Evolutionary conservation across 1,140 invertebrate species (phyloP), one percentile per base, ranked within the genome.

Genomic region (Akabosia matsudoensis): DNA sequence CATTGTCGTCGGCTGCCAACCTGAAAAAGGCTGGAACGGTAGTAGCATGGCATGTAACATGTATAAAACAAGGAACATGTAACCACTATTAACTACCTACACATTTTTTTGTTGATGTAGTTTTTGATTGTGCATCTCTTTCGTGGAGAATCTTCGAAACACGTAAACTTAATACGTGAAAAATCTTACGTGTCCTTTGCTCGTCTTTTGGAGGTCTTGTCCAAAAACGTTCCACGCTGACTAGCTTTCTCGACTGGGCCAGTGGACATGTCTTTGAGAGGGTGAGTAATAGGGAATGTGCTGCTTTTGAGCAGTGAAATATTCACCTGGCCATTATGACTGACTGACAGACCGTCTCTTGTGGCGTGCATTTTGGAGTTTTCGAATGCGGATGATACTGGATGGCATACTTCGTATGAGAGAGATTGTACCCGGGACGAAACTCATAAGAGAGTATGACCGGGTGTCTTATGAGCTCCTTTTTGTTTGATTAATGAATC

Each of bases 401-500:
- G 54, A 16, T 24, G 54, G 54, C 24, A 22, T 61, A 7, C n/a
- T n/a, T n/a, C n/a, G n/a, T n/a, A n/a, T n/a, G n/a, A n/a, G n/a
- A n/a, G n/a, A n/a, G n/a, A n/a, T n/a, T n/a, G n/a, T n/a, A n/a
- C n/a, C n/a, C n/a, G n/a, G n/a, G n/a, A n/a, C n/a, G n/a, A n/a
- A n/a, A n/a, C n/a, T n/a, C n/a, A n/a, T n/a, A n/a, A n/a, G n/a
- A n/a, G n/a, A n/a, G n/a, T n/a, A n/a, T n/a, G n/a, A n/a, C n/a
- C n/a, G n/a, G n/a, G 54, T 61, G 54, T 61, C 26, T 61, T 61
- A 61, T 61, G 54, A n/a, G 54, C 54, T 61, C 54, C 61, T 67
- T 67, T 67, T 30, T 67, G 61, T 67, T 67, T 67, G 61, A 67
- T 67, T 67, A 31, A 67, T 67, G 61, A 67, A 67, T 67, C 61